A percentile compares a stretch with the other conserved stretches of the same genome.
phyloP scores from a whole-genome alignment of 2,113 vertebrate species.

The Brachionichthys hirsutus region DNA sequence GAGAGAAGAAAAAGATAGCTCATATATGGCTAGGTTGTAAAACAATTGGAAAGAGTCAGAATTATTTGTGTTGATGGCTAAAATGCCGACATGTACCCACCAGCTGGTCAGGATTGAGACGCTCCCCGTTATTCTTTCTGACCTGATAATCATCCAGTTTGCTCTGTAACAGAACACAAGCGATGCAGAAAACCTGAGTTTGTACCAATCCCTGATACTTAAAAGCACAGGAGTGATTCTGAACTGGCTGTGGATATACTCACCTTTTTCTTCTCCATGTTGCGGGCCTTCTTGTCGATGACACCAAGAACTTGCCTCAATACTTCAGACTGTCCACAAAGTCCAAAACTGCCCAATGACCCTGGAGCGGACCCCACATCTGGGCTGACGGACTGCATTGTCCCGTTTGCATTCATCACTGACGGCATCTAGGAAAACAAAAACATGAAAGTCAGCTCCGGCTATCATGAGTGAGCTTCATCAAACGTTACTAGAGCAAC shows the following conservation, averaged over 20 bases:
- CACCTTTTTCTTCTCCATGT: conserved; percentile 98
- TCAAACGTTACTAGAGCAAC: too few relatives aligned
- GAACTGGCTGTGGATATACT: conserved; percentile 1
- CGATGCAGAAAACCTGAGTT: background rate
- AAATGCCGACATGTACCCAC: conserved; percentile 69
- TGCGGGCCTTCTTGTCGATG: conserved; percentile 94
- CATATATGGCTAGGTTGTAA: background rate
- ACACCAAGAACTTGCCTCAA: conserved; percentile 93
- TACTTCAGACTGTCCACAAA: conserved; percentile 80
- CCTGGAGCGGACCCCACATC: conserved; percentile 81
- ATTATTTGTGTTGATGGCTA: background rate
- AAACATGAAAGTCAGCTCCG: conserved; percentile 5
- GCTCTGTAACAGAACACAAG: conserved; percentile 71
- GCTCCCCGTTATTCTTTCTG: conserved; percentile 90
- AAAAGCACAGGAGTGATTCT: background rate
- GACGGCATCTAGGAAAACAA: conserved; percentile 87
- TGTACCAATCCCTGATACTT: too few relatives aligned
- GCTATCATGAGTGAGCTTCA: background rate
- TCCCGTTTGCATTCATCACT: conserved; percentile 87
- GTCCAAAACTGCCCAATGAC: conserved; percentile 62
- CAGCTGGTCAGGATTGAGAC: conserved; percentile 96
- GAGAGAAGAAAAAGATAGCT: conserved; percentile 5
- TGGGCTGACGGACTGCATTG: conserved; percentile 76
- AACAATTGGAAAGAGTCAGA: background rate
- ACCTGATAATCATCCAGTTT: conserved; percentile 96